These are phyloP conservation scores for Telmatochromis brichardi DNA, from an alignment of 2,113 vertebrate species.

Conservation along the genomic window DNA sequence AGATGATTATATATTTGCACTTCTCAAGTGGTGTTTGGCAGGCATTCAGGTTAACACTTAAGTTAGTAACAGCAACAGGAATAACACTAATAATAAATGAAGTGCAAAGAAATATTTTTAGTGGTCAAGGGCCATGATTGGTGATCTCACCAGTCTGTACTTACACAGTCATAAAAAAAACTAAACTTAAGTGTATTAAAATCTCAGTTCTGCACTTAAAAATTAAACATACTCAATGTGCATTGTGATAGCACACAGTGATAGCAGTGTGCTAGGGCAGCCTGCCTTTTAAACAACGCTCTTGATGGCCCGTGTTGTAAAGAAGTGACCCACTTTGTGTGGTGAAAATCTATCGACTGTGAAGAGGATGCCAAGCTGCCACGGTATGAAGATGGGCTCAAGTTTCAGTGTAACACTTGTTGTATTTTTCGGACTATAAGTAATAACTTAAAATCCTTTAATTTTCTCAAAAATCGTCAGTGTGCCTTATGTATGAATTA, in stretches of 20 bases:
- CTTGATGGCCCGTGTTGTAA: not conserved
- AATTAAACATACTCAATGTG: not conserved
- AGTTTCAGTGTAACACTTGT: not conserved
- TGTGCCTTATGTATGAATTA: fast-evolving
- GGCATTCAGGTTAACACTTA: not conserved
- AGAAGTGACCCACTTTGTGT: not conserved
- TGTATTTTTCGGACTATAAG: not conserved
- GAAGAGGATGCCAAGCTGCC: not conserved
- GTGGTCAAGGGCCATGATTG: not conserved
- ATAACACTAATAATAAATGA: not conserved
- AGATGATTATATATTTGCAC: not conserved
- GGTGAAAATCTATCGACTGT: not conserved
- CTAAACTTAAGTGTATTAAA: not conserved
- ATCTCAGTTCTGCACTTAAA: not conserved
- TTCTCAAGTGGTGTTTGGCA: not conserved
- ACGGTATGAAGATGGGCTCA: not conserved
- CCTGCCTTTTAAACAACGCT: not conserved
- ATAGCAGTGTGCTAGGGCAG: not conserved
- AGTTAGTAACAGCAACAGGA: not conserved
- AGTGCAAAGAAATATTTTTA: not conserved
- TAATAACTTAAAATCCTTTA: not conserved
- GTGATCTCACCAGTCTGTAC: not conserved
- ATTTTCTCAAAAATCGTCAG: not conserved
- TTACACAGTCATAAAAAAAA: not conserved
- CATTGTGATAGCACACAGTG: not conserved